Conservation (phyloP, 2,113 vertebrate genomes). For the Bettongia penicillata region DNA sequence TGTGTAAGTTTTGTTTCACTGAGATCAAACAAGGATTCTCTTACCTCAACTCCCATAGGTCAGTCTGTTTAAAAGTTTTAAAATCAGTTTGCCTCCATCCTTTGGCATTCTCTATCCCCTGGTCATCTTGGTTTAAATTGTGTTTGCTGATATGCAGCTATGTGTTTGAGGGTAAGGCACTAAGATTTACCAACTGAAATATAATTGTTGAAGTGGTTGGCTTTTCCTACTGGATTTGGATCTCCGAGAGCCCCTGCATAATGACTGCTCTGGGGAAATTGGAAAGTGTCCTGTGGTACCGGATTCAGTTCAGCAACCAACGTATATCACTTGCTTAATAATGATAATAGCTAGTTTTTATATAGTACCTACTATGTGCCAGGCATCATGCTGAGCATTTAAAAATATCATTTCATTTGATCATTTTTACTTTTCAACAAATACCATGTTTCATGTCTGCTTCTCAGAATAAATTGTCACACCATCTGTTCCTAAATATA, state of each 20-base stretch:
- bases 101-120: background rate
- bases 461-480: background rate
- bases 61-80: background rate
- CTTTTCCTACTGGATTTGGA: background rate
- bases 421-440: background rate
- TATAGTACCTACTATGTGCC: background rate
- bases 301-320: background rate
- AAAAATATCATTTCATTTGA: background rate
- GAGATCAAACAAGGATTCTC: background rate
- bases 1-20: background rate
- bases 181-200: background rate
- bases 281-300: background rate
- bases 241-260: background rate
- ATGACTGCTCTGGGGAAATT: background rate
- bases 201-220: background rate
- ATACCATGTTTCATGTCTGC: slow-evolving; percentile 21
- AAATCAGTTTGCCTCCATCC: background rate
- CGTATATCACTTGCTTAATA: background rate
- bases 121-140: background rate
- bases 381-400: background rate
- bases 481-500: background rate
- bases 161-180: background rate
- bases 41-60: background rate
- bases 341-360: background rate
- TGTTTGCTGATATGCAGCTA: background rate